These are phyloP conservation scores for Limnephilus auricula DNA, from an alignment of 2,888 invertebrate species.

Conservation along the genomic window DNA sequence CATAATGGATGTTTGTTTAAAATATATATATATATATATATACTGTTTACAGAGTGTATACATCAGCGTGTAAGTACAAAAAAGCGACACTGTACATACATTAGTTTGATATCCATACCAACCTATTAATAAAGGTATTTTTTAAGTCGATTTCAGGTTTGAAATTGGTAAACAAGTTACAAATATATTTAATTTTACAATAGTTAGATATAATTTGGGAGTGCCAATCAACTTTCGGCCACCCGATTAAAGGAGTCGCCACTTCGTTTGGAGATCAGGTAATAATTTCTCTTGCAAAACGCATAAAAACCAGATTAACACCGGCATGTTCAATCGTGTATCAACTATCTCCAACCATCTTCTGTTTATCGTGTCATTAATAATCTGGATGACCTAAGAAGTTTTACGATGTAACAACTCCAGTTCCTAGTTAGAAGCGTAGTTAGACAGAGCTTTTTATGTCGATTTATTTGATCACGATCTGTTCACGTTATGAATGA, in stretches of 20 bases:
- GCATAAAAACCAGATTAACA: background rate
- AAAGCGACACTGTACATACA: too few species aligned
- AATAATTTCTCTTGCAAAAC: background rate
- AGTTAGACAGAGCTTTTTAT: background rate
- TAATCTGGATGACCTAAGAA: background rate
- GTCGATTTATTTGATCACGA: slow-evolving; percentile 25
- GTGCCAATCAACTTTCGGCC: too few species aligned
- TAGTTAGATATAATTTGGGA: too few species aligned
- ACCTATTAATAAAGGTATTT: too few species aligned
- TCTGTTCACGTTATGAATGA: background rate
- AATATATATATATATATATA: too few species aligned
- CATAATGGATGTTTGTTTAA: too few species aligned
- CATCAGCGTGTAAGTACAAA: too few species aligned
- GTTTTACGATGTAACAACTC: background rate
- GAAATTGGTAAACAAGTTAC: too few species aligned
- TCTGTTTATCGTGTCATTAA: slow-evolving; percentile 21
- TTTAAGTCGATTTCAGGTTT: too few species aligned
- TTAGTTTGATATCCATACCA: too few species aligned
- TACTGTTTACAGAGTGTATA: too few species aligned
- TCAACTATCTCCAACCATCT: background rate
- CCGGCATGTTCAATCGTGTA: background rate
- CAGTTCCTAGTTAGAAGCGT: background rate
- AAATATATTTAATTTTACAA: too few species aligned
- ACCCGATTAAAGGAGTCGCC: background rate
- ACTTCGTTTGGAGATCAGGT: background rate